Conservation (phyloP, 92 coral and sea anemone genomes). For the Epizoanthus rinbou region DNA sequence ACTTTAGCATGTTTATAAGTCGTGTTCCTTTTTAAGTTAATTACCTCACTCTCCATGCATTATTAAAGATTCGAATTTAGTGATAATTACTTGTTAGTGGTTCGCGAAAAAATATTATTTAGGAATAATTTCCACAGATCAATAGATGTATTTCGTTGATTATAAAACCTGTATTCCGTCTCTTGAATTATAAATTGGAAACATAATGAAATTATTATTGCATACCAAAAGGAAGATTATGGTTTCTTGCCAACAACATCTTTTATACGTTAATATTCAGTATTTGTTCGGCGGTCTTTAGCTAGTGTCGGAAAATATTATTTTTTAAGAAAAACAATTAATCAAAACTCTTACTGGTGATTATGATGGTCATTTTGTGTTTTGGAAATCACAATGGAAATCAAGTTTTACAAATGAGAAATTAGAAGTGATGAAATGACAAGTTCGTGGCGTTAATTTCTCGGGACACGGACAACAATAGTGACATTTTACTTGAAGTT, state of each 20-base stretch:
- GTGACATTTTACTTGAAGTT: no score
- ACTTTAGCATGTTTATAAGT: not conserved
- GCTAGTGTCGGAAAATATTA: no score
- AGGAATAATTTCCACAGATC: not conserved
- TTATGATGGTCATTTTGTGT: no score
- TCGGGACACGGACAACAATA: no score
- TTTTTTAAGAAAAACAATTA: not conserved
- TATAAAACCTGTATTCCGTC: not conserved
- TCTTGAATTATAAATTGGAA: not conserved
- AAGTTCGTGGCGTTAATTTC: no score
- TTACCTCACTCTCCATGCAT: not conserved
- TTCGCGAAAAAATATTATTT: not conserved
- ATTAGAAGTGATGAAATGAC: no score
- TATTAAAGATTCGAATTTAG: not conserved
- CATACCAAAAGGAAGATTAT: not conserved
- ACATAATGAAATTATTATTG: not conserved
- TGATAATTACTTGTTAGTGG: not conserved
- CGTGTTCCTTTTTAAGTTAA: not conserved
- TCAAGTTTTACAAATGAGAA: no score
- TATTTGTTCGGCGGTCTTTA: not conserved
- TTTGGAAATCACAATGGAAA: no score
- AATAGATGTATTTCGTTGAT: not conserved
- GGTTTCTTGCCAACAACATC: conserved; percentile 23
- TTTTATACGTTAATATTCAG: not conserved
- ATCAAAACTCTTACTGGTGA: no score